phyloP scores from a whole-genome alignment of 2,797 vertebrate genomes.

The Sarcophilus harrisii region DNA sequence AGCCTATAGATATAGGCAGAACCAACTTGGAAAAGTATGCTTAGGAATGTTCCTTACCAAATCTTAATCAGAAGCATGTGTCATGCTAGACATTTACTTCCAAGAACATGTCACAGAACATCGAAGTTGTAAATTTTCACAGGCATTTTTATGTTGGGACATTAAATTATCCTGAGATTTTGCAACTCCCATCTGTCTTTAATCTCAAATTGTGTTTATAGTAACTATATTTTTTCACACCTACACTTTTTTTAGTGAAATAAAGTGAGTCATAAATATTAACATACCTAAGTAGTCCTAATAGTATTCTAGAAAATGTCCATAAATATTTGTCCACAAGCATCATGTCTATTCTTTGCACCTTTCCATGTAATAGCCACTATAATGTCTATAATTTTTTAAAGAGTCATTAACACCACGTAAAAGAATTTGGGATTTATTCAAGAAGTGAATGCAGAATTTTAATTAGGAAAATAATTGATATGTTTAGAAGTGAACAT shows the following conservation, averaged over 20 bases:
- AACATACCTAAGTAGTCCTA: slow-evolving; percentile 53
- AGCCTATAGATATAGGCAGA: slow-evolving; percentile 9
- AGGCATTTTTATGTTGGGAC: slow-evolving; percentile 66
- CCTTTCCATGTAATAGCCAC: background rate
- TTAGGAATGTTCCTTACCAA: slow-evolving; percentile 67
- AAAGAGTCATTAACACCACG: background rate
- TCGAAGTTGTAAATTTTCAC: slow-evolving; percentile 66
- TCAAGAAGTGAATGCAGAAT: background rate
- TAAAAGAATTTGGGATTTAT: background rate
- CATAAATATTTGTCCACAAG: slow-evolving; percentile 24
- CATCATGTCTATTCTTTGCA: slow-evolving; percentile 10
- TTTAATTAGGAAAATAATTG: background rate
- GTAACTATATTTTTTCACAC: slow-evolving; percentile 57
- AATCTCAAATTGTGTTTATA: slow-evolving; percentile 67
- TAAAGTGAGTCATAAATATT: background rate
- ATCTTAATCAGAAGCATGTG: slow-evolving; percentile 65
- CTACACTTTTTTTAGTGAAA: background rate
- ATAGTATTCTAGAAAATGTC: slow-evolving; percentile 21
- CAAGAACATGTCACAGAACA: slow-evolving; percentile 57
- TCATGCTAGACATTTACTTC: slow-evolving; percentile 53
- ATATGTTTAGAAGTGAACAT: background rate
- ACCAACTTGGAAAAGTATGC: slow-evolving; percentile 30
- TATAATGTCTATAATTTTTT: background rate
- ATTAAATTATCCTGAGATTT: slow-evolving; percentile 69
- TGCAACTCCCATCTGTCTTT: slow-evolving; percentile 57